Evolutionary conservation across 2,797 vertebrate genomes (phyloP).

Genomic region (Phalanger gymnotis): DNA sequence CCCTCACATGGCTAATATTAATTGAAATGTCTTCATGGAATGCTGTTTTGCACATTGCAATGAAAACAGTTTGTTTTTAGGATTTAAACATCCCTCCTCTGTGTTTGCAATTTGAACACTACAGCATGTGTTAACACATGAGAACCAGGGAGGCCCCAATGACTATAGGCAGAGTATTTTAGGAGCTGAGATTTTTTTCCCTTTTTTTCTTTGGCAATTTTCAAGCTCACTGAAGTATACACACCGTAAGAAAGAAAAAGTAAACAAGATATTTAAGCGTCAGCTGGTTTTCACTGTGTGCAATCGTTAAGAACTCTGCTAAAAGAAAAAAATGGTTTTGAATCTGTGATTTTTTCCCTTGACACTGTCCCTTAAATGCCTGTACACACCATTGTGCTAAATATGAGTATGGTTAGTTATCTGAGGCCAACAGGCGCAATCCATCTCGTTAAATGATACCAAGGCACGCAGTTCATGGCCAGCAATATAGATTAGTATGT

Average conservation of each 20-base stretch:
- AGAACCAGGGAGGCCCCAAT: slow-evolving; percentile 73
- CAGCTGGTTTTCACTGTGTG: slow-evolving; percentile 3
- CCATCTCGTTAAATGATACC: slow-evolving; percentile 78
- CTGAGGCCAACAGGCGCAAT: slow-evolving; percentile 59
- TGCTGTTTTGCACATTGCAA: slow-evolving; percentile 73
- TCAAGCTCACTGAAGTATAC: slow-evolving; percentile 60
- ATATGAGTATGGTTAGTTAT: slow-evolving; percentile 42
- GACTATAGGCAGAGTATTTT: slow-evolving; percentile 76
- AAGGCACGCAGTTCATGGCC: slow-evolving; percentile 74
- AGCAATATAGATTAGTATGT: slow-evolving; percentile 79
- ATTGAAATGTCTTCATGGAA: slow-evolving; percentile 74
- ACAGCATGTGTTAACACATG: slow-evolving; percentile 75
- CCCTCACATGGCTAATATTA: slow-evolving; percentile 76
- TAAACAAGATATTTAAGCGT: slow-evolving; percentile 42
- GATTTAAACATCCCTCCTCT: slow-evolving; percentile 74
- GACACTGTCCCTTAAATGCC: slow-evolving; percentile 19
- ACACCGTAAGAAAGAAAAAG: background rate
- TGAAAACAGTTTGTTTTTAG: slow-evolving; percentile 74
- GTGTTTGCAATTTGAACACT: slow-evolving; percentile 72
- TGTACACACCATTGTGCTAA: background rate
- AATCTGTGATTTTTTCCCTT: slow-evolving; percentile 42
- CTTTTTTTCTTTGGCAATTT: slow-evolving; percentile 70
- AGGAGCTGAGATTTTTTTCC: slow-evolving; percentile 10
- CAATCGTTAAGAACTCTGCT: background rate
- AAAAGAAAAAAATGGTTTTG: slow-evolving; percentile 12